These are phyloP conservation scores for Choloepus hoffmanni DNA, from an alignment of 2,113 vertebrate species.

Conservation along the genomic window DNA sequence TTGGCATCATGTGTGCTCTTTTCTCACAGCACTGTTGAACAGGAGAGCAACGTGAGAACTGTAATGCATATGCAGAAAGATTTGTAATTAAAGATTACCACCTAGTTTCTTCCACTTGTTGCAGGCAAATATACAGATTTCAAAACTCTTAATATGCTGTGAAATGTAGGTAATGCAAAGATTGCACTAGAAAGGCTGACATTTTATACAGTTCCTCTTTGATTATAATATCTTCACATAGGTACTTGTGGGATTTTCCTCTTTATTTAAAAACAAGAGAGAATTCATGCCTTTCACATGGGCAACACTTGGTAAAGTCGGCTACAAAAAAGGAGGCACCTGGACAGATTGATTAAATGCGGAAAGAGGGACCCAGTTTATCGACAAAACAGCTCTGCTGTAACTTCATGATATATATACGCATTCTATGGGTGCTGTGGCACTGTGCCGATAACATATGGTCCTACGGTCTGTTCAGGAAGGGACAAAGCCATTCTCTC, in stretches of 20 bases:
- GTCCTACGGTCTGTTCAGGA: not conserved
- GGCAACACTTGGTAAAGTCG: not conserved
- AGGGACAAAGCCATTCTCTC: not conserved
- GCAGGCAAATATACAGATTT: not conserved
- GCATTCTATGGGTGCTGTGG: not conserved
- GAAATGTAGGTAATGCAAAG: not conserved
- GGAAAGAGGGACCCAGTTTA: not conserved
- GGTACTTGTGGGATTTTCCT: not conserved
- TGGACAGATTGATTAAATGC: not conserved
- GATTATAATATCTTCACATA: not conserved
- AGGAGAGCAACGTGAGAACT: constrained; percentile 1
- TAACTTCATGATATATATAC: not conserved
- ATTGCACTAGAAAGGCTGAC: not conserved
- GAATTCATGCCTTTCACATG: not conserved
- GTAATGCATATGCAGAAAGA: not conserved
- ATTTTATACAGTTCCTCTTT: not conserved
- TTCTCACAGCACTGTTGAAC: not conserved
- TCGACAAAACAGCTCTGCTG: too few relatives aligned
- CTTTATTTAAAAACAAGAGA: constrained; percentile 16
- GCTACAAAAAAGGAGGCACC: not conserved
- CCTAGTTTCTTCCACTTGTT: not conserved
- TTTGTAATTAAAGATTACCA: constrained; percentile 6
- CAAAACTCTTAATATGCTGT: not conserved
- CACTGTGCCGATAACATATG: not conserved
- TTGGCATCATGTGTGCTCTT: not conserved